Base-by-base conservation (phyloP, 1,140 invertebrate genomes). In the Drosophila sproati region DNA sequence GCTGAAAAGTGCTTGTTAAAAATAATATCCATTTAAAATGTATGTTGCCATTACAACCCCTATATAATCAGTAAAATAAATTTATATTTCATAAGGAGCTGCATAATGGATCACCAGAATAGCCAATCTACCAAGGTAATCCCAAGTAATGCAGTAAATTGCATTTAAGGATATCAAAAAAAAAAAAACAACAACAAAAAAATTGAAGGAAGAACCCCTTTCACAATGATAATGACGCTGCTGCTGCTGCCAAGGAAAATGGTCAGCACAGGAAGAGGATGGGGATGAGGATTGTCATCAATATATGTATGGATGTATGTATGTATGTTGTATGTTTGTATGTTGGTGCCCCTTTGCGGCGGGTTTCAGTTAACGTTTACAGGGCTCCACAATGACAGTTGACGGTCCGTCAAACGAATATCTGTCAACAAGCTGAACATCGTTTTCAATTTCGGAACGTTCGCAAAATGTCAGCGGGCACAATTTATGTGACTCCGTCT, bases 331-430 rank as follows among this genome's bases (percentile, higher is more conserved):
- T 59, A 29, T 29, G 29, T 41, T n/a, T 35, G 29, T 59, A n/a
- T 3, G 37, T 43, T 51, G 48, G 37, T 37, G 39, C 48, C 63
- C 81, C 47, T 72, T 51, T 59, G 55, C 43, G 35, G 57, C 47
- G 63, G 71, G 37, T 67, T 52, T 43, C 51, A 56, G 32, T 68
- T 39, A 56, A 67, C 45, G 63, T 82, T 82, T 51, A 68, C 64
- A 67, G 43, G 56, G 47, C n/a, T 59, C 60, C 20, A 55, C 68
- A 45, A 41, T 73, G 82, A 79, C 82, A 86, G 82, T 76, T 82
- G 82, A 86, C 77, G 79, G 79, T 85, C 82, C 79, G 82, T 86
- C 82, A 78, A 79, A 86, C 64, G 82, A 82, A 82, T 82, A 87
- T 87, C 83, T 87, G 82, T 86, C 82, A 78, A 82, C 82, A 82